Conservation (phyloP, 2,113 vertebrate species). For the Ciconia boyciana region DNA sequence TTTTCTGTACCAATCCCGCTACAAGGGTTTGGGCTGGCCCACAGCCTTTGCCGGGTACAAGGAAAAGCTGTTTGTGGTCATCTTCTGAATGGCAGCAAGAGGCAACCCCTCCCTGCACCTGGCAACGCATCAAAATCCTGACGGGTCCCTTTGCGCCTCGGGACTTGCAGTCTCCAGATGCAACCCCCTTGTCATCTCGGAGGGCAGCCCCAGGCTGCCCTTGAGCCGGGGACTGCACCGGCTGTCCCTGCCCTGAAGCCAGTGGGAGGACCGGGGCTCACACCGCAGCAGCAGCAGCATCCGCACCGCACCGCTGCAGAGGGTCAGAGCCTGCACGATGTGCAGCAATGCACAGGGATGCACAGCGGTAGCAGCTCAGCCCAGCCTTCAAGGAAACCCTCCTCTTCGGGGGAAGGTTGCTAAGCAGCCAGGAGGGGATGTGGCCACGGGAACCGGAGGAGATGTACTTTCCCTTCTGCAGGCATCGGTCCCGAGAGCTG, state of each 20-base stretch:
- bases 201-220: neutral
- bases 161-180: neutral
- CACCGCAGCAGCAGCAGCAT: neutral
- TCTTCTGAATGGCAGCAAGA: neutral
- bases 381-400: conserved; percentile 68
- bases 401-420: conserved; percentile 66
- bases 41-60: neutral
- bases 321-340: neutral
- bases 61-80: neutral
- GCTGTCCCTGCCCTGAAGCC: neutral
- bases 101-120: neutral
- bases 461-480: conserved; percentile 53
- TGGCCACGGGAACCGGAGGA: conserved; percentile 41
- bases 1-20: neutral
- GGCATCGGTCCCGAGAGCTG: conserved; percentile 19
- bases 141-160: neutral
- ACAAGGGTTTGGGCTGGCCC: neutral
- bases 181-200: neutral
- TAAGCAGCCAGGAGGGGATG: conserved; percentile 74
- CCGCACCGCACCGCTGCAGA: neutral
- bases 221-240: fast-evolving
- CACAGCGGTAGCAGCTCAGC: conserved; percentile 46
- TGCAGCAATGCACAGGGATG: neutral
- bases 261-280: neutral
- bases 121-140: neutral